phyloP scores from a whole-genome alignment of 53 echinoderm and acorn worm genomes.

The Patiria pectinifera region DNA sequence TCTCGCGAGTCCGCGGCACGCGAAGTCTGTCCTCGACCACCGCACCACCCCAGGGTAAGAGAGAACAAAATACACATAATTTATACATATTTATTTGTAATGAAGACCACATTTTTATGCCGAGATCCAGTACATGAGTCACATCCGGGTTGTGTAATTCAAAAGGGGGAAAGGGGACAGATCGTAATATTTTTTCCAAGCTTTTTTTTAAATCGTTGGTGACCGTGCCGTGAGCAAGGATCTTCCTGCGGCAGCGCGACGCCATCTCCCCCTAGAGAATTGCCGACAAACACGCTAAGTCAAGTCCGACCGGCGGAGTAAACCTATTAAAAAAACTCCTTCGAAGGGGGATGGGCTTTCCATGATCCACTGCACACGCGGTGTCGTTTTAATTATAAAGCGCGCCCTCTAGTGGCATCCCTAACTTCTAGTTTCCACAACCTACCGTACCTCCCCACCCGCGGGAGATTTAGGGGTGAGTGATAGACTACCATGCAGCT shows the following conservation, averaged over 20 bases:
- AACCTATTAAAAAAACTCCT: too few species aligned
- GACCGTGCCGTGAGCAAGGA: background rate
- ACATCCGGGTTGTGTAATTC: slow-evolving; percentile 18
- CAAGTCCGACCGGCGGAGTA: too few species aligned
- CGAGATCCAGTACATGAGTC: slow-evolving; percentile 15
- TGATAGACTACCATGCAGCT: too few species aligned
- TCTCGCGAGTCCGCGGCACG: background rate
- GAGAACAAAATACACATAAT: background rate
- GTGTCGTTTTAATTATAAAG: too few species aligned
- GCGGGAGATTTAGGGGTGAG: too few species aligned
- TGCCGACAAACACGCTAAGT: background rate
- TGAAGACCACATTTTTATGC: slow-evolving; percentile 45
- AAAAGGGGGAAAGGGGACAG: background rate
- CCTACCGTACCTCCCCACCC: too few species aligned
- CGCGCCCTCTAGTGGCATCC: too few species aligned
- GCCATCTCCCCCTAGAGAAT: slow-evolving; percentile 1
- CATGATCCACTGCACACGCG: too few species aligned
- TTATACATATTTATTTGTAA: slow-evolving; percentile 1
- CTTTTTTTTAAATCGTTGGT: background rate
- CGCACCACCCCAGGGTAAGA: background rate
- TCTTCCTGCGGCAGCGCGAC: background rate
- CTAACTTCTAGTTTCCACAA: too few species aligned
- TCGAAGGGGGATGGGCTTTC: too few species aligned
- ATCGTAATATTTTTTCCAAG: background rate
- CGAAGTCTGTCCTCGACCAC: background rate